Conservation (phyloP, 2,888 invertebrate genomes). For the Atrina japonica region DNA sequence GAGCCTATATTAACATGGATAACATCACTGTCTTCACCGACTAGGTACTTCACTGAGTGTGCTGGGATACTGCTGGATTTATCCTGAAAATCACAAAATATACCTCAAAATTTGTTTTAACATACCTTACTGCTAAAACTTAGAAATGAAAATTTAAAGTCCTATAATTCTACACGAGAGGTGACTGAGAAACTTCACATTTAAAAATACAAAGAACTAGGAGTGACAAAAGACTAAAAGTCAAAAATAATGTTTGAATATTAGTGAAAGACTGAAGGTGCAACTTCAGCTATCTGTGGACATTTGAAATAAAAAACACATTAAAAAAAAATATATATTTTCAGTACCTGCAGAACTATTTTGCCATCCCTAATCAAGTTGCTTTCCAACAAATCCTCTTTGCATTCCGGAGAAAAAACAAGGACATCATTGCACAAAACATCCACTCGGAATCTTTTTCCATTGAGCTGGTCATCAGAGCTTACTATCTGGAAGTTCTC, state of each 20-base stretch:
- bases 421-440: slow-evolving; percentile 75
- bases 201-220: too few relatives aligned
- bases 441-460: slow-evolving; percentile 69
- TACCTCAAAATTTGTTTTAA: slow-evolving; percentile 78
- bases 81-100: slow-evolving; percentile 68
- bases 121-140: too few relatives aligned
- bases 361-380: slow-evolving; percentile 65
- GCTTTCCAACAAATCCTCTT: slow-evolving; percentile 64
- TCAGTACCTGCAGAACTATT: slow-evolving; percentile 78
- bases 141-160: too few relatives aligned
- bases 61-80: slow-evolving; percentile 78
- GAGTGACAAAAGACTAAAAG: too few relatives aligned
- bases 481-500: slow-evolving; percentile 64
- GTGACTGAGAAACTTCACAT: too few relatives aligned
- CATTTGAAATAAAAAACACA: too few relatives aligned
- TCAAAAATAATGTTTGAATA: too few relatives aligned
- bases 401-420: slow-evolving; percentile 70
- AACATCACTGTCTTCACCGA: slow-evolving; percentile 77
- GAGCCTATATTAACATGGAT: slow-evolving; percentile 77
- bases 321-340: too few relatives aligned
- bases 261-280: too few relatives aligned
- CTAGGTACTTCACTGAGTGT: slow-evolving; percentile 72
- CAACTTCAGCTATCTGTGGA: too few relatives aligned
- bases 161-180: too few relatives aligned
- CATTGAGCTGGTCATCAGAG: slow-evolving; percentile 52